Conservation (phyloP, 2,888 invertebrate genomes). For the Griposia aprilina region DNA sequence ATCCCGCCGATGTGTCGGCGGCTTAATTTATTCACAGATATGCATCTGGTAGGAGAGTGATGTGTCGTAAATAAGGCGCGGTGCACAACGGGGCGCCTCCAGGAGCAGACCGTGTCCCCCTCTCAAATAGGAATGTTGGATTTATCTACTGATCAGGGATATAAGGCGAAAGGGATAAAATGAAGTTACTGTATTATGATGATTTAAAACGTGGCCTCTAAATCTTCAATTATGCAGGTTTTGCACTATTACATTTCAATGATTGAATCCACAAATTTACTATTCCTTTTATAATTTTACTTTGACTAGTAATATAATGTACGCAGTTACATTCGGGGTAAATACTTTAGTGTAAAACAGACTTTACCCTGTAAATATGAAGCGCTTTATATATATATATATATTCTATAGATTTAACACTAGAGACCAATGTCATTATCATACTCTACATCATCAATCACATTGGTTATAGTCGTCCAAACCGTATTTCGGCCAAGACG, state of each 20-base stretch:
- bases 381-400: not conserved
- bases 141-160: constrained; percentile 34
- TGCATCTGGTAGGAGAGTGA: constrained; percentile 74
- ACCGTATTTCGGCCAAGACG: no score
- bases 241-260: not conserved
- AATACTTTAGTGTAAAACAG: not conserved
- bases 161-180: constrained; percentile 6
- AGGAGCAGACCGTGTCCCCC: constrained; percentile 21
- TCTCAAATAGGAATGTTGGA: constrained; percentile 44
- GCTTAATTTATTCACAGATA: constrained; percentile 82
- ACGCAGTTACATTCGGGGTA: not conserved
- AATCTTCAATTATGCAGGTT: not conserved
- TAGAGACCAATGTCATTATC: constrained; percentile 12
- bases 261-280: not conserved
- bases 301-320: not conserved
- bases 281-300: not conserved
- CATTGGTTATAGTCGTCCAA: not conserved
- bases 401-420: constrained; percentile 17
- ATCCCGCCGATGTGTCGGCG: constrained; percentile 70
- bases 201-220: not conserved
- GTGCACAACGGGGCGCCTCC: constrained; percentile 56
- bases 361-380: not conserved
- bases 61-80: constrained; percentile 73
- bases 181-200: not conserved
- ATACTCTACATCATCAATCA: not conserved